phyloP scores from a whole-genome alignment of 1,140 invertebrate genomes.

The Antheraea pernyi region DNA sequence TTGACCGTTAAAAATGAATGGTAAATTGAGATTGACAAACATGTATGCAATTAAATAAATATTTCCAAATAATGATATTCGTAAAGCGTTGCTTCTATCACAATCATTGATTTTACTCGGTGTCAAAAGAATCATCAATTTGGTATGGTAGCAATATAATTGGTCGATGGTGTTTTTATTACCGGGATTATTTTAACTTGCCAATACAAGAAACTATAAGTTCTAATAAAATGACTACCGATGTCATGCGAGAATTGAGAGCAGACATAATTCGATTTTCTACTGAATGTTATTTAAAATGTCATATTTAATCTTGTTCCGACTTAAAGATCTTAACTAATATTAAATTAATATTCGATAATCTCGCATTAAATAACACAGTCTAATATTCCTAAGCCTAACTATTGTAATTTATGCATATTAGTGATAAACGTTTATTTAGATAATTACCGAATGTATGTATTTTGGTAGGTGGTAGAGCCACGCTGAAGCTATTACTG shows the following conservation, averaged over 20 bases:
- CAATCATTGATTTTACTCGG: constrained; percentile 1
- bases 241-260: background rate
- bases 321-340: background rate
- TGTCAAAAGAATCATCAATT: constrained; percentile 5
- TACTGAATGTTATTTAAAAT: background rate
- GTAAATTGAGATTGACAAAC: background rate
- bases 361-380: too few relatives aligned
- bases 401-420: too few relatives aligned
- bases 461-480: too few relatives aligned
- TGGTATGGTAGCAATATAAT: constrained; percentile 1
- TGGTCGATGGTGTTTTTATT: constrained; percentile 2
- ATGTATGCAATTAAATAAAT: background rate
- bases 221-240: background rate
- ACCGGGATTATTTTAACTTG: background rate
- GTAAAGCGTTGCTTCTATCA: background rate
- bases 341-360: too few relatives aligned
- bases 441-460: too few relatives aligned
- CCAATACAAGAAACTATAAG: background rate
- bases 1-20: background rate
- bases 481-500: too few relatives aligned
- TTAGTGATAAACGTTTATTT: too few relatives aligned
- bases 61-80: constrained; percentile 1
- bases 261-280: background rate
- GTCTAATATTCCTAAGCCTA: too few relatives aligned
- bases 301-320: background rate